phyloP scores from a whole-genome alignment of 2,113 vertebrate species.

The Cinclus mexicanus region DNA sequence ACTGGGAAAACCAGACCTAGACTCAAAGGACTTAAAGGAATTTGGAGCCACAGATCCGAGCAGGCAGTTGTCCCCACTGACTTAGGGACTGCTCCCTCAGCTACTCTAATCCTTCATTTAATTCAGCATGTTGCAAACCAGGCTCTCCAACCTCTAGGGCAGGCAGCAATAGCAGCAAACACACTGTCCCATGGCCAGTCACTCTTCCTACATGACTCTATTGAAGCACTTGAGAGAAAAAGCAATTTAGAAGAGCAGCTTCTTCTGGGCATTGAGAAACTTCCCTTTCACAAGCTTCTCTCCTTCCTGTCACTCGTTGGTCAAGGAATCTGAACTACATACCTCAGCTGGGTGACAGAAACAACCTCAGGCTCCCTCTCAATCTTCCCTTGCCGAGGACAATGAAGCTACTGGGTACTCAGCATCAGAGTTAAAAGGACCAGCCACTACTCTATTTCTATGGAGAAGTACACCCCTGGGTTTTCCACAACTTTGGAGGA shows the following conservation, averaged over 20 bases:
- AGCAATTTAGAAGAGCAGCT: background rate
- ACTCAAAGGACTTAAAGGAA: background rate
- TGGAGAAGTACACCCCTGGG: background rate
- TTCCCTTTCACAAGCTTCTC: background rate
- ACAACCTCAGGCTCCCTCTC: background rate
- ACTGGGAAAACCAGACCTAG: background rate
- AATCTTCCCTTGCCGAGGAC: background rate
- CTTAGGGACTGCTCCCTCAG: background rate
- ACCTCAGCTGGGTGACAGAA: background rate
- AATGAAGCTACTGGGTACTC: background rate
- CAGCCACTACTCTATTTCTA: background rate
- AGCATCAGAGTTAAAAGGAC: background rate
- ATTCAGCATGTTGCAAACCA: background rate
- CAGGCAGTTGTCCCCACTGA: background rate
- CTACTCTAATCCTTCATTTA: background rate
- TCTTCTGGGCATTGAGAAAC: background rate
- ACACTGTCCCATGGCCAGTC: background rate
- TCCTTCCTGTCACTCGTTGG: background rate
- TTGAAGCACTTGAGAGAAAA: background rate
- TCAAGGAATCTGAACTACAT: background rate
- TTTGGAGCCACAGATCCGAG: background rate
- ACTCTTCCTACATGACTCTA: accelerated
- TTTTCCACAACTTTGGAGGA: background rate
- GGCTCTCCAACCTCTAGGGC: background rate
- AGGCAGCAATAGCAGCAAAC: background rate